Percentiles rank a stretch among this genome's conserved stretches.
Evolutionary conservation across 2,113 vertebrate genomes (phyloP).

Genomic region (Grammomys surdaster): DNA sequence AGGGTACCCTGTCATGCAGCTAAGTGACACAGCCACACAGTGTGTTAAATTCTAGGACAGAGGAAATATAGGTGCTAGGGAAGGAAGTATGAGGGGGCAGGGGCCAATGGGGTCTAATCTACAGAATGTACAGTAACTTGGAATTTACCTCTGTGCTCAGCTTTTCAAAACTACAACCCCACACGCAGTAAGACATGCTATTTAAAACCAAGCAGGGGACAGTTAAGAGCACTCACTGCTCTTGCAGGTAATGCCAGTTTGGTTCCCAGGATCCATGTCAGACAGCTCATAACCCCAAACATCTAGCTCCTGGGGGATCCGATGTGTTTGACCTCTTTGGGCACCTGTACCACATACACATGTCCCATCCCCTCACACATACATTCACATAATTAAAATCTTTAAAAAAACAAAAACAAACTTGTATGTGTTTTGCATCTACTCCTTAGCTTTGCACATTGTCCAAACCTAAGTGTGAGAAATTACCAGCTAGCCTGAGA

Average conservation of each 20-base stretch:
- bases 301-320: background rate
- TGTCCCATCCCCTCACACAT: background rate
- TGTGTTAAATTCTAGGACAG: background rate
- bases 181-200: background rate
- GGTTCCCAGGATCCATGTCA: background rate
- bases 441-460: background rate
- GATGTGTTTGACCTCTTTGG: background rate
- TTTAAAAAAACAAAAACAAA: background rate
- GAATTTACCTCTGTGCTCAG: background rate
- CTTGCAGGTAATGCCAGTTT: background rate
- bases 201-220: background rate
- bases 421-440: accelerated
- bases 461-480: too few species aligned
- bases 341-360: background rate
- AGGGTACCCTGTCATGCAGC: background rate
- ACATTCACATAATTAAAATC: background rate
- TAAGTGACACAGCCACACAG: background rate
- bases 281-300: background rate
- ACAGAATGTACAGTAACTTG: background rate
- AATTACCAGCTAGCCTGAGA: background rate
- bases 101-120: accelerated
- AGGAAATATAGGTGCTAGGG: background rate
- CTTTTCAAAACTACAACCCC: background rate
- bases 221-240: background rate
- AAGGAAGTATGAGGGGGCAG: background rate